Base-by-base conservation (phyloP, 1,140 invertebrate species). In the Anastatus disparis region DNA sequence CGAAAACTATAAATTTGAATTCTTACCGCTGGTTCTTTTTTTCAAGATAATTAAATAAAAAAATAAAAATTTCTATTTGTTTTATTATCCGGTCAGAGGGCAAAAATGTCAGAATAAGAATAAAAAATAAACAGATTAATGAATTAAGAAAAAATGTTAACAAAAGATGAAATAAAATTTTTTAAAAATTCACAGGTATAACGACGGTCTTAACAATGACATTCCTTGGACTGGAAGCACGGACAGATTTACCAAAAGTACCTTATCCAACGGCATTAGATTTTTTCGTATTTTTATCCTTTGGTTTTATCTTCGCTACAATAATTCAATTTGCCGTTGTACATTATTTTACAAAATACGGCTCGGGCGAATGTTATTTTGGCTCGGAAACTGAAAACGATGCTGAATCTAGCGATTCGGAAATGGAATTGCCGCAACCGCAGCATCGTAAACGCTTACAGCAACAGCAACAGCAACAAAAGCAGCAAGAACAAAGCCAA, bases 181-280 rank as follows among this genome's bases (percentile, higher is more conserved):
- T n/a, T n/a, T n/a, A n/a, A 35, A 31, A 8, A 53, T 35, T 17
- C 77, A 4, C 81, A 94, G 93, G 94, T 27, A 93, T 95, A 13
- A 96, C 93, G 7, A 95, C 94, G 0, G 93, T 95, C 12, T 83
- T 96, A 48, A 96, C 94, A 4, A 95, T 96, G 93, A 95, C 94
- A 0, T 95, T 95, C 79, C 84, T 96, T 46, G 94, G 94, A 12
- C 84, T 95, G 69, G 94, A 96, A 82, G 93, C 93, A 0, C 88
- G 94, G 56, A 94, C 92, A 13, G 93, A 95, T 86, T 84, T 96
- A 52, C 94, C 94, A 3, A 94, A 94, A 87, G 94, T 96, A 31
- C 89, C 93, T 38, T 95, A 95, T 84, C 92, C 93, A 1, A 96
- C 94, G 9, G 94, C 94, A 3, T 86, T 96, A 55, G 94, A 96